Evolutionary conservation across 2,113 vertebrate genomes (phyloP).

Genomic region (Hyaena hyaena): DNA sequence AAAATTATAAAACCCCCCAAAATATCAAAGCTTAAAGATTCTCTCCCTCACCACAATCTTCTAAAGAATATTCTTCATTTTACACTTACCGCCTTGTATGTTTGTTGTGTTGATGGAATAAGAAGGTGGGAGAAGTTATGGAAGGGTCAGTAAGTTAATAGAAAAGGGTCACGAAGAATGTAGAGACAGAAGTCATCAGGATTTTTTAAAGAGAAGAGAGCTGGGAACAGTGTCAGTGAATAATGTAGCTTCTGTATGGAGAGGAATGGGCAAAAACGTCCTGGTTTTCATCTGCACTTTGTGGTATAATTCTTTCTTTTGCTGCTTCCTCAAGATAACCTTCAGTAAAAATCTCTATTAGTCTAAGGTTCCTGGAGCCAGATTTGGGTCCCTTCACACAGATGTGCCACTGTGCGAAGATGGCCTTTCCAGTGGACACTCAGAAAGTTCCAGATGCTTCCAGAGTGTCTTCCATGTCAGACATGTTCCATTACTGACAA

Average conservation of each 20-base stretch:
- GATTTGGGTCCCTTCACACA: neutral
- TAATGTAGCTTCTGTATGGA: too few relatives aligned
- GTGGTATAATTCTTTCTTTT: neutral
- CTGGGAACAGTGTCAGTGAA: neutral
- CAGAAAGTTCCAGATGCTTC: neutral
- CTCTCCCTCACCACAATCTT: neutral
- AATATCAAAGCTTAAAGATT: neutral
- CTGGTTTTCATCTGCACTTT: neutral
- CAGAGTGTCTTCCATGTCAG: neutral
- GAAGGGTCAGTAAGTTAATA: neutral
- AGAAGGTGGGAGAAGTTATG: neutral
- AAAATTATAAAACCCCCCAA: neutral
- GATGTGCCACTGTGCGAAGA: neutral
- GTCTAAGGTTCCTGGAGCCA: neutral
- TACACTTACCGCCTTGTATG: neutral
- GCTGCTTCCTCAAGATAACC: neutral
- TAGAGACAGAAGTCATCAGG: neutral
- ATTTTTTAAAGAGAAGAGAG: neutral
- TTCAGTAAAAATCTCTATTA: neutral
- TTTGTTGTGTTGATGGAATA: neutral
- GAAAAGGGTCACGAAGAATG: neutral
- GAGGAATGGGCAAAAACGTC: too few relatives aligned
- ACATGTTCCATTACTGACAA: neutral
- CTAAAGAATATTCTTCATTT: neutral
- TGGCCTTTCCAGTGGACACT: neutral